phyloP scores from a whole-genome alignment of 2,797 vertebrate species.

The Takifugu ocellatus region DNA sequence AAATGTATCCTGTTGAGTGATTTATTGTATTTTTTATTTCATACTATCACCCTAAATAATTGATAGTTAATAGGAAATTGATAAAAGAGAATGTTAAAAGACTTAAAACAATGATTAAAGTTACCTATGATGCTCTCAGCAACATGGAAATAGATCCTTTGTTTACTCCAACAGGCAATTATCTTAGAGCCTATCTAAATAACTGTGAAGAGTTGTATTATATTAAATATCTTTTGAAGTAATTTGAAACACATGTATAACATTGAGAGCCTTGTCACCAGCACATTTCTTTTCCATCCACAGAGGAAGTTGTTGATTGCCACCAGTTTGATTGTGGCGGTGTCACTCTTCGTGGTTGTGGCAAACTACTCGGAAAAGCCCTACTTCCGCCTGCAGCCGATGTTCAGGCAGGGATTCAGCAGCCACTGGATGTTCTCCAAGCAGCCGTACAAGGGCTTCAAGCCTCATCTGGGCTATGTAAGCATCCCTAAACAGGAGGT shows the following conservation, averaged over 20 bases:
- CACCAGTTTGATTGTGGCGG: constrained; percentile 79
- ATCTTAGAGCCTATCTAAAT: too few species aligned
- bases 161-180: too few species aligned
- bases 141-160: too few species aligned
- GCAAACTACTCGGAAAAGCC: constrained; percentile 84
- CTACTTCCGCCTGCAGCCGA: constrained; percentile 83
- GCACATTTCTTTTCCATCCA: constrained; percentile 8
- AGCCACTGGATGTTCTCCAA: constrained; percentile 83
- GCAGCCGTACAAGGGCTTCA: constrained; percentile 77
- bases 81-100: too few species aligned
- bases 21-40: too few species aligned
- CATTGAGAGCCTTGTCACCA: constrained; percentile 1
- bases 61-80: too few species aligned
- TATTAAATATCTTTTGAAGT: too few species aligned
- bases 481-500: constrained; percentile 92
- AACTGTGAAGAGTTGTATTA: too few species aligned
- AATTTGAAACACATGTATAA: too few species aligned
- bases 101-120: too few species aligned
- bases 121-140: constrained; percentile 4
- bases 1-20: too few species aligned
- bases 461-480: constrained; percentile 86
- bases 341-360: constrained; percentile 86
- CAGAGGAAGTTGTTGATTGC: constrained; percentile 88
- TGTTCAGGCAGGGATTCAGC: constrained; percentile 82
- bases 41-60: too few species aligned